These are phyloP conservation scores for Camptogramma bilineatum DNA, from an alignment of 2,888 invertebrate species.

Conservation along the genomic window DNA sequence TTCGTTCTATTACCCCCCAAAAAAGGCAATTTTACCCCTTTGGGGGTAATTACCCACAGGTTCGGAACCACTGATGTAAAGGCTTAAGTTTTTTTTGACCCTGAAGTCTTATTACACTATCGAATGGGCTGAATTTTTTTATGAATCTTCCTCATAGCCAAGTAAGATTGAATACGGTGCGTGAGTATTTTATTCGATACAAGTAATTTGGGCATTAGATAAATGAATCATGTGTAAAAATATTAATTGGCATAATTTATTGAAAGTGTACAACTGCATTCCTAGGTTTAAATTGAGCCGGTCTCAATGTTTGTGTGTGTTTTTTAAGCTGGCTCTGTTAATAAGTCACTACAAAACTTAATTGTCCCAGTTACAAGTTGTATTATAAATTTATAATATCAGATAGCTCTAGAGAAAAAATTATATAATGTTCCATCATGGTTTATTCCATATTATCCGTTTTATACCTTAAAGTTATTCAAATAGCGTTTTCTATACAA, in stretches of 20 bases:
- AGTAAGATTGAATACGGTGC: background rate
- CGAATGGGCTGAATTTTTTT: background rate
- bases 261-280: constrained; percentile 51
- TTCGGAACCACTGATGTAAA: too few species aligned
- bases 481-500: constrained; percentile 6
- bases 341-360: background rate
- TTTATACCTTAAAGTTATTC: background rate
- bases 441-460: background rate
- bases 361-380: constrained; percentile 1
- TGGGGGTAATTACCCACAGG: too few species aligned
- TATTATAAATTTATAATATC: background rate
- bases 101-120: too few species aligned
- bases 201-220: constrained; percentile 31
- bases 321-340: constrained; percentile 1
- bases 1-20: too few species aligned
- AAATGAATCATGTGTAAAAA: constrained; percentile 23
- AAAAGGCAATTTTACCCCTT: too few species aligned
- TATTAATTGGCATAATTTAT: constrained; percentile 30
- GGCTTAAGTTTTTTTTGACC: too few species aligned
- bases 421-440: background rate
- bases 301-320: constrained; percentile 49
- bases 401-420: background rate
- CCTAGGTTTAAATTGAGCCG: constrained; percentile 57
- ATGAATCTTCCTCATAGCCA: background rate
- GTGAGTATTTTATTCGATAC: background rate